A percentile compares a stretch with the other conserved stretches of the same genome.
Evolutionary conservation across 2,888 invertebrate species (phyloP).

Genomic region (Ptychoptera contaminata): DNA sequence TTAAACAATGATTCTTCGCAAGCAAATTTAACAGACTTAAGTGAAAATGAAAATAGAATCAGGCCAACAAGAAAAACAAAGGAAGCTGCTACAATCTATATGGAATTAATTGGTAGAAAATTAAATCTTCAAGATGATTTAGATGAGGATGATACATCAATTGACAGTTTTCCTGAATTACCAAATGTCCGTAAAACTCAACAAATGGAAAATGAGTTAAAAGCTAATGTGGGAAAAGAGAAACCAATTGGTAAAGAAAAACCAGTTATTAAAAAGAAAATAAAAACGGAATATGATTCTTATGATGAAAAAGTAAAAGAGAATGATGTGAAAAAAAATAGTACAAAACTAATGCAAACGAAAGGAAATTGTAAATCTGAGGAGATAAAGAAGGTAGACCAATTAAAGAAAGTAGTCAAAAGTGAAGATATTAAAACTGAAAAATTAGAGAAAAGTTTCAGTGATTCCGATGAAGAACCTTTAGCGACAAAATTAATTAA

Average conservation of each 20-base stretch:
- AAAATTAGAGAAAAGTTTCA: slow-evolving; percentile 33
- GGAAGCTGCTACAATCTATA: slow-evolving; percentile 56
- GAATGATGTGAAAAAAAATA: not conserved
- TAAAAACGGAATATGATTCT: slow-evolving; percentile 2
- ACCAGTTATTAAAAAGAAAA: slow-evolving; percentile 10
- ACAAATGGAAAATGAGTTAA: slow-evolving; percentile 41
- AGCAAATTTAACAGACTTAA: slow-evolving; percentile 8
- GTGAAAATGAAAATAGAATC: slow-evolving; percentile 13
- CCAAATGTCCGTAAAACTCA: slow-evolving; percentile 46
- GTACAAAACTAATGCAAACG: not conserved
- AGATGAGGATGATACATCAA: slow-evolving; percentile 45
- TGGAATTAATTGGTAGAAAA: slow-evolving; percentile 57
- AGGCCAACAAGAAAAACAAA: slow-evolving; percentile 55
- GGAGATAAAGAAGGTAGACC: not conserved
- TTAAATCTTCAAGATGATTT: slow-evolving; percentile 44
- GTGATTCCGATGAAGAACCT: slow-evolving; percentile 51
- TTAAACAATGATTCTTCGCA: too few species aligned
- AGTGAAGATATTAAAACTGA: not conserved
- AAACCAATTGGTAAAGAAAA: slow-evolving; percentile 9
- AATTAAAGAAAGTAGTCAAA: not conserved
- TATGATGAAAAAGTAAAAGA: not conserved
- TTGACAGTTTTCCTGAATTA: slow-evolving; percentile 50
- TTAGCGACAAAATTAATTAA: slow-evolving; percentile 37
- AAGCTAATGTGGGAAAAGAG: slow-evolving; percentile 15
- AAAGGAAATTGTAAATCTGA: not conserved